A percentile compares a stretch with the other conserved stretches of the same genome.
Evolutionary conservation across 1,140 invertebrate species (phyloP).

Genomic region (Megalopta genalis): DNA sequence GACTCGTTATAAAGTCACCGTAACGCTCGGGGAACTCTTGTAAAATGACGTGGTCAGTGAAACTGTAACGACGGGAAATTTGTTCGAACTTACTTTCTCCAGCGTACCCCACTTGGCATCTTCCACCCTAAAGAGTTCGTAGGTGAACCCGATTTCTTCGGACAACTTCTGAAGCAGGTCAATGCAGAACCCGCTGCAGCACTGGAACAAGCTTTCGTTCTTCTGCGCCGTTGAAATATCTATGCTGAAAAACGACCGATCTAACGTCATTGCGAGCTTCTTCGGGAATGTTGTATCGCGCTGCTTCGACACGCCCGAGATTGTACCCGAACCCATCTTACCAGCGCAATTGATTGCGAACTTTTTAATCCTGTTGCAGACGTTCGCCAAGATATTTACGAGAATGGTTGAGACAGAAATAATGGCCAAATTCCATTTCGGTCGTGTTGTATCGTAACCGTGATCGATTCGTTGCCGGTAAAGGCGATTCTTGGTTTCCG

Average conservation of each 20-base stretch:
- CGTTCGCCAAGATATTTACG: too few relatives aligned
- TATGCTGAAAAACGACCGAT: constrained; percentile 81
- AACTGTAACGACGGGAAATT: neutral
- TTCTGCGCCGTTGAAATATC: constrained; percentile 88
- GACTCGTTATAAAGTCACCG: too few relatives aligned
- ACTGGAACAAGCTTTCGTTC: constrained; percentile 93
- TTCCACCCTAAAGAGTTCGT: constrained; percentile 95
- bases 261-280: neutral
- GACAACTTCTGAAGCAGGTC: constrained; percentile 95
- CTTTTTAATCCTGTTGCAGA: too few relatives aligned
- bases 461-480: too few relatives aligned
- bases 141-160: constrained; percentile 96
- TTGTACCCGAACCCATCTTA: neutral
- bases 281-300: constrained; percentile 1
- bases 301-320: neutral
- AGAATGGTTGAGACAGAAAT: too few relatives aligned
- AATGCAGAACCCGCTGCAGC: constrained; percentile 98
- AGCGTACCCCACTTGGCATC: constrained; percentile 97
- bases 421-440: too few relatives aligned
- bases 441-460: too few relatives aligned
- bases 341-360: neutral
- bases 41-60: too few relatives aligned
- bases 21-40: neutral
- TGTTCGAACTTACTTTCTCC: constrained; percentile 79
- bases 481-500: too few relatives aligned